A percentile compares a stretch with the other conserved stretches of the same genome.
Conservation (phyloP, 2,113 vertebrate genomes). For the Odocoileus hemionus region DNA sequence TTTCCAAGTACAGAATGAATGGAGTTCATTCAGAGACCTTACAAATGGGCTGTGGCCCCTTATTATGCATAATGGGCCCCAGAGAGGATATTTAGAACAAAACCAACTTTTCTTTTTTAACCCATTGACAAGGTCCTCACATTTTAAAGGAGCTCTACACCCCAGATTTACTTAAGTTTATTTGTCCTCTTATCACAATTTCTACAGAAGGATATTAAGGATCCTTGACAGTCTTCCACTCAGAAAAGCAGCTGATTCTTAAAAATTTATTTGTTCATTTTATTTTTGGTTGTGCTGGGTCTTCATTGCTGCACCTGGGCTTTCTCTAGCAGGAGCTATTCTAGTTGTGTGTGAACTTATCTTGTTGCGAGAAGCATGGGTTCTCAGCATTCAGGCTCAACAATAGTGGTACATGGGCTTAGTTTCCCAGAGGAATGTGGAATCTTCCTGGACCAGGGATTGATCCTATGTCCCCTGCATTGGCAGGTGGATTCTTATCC, state of each 20-base stretch:
- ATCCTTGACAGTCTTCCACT: neutral
- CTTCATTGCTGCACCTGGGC: neutral
- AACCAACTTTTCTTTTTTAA: conserved; percentile 69
- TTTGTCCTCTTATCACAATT: neutral
- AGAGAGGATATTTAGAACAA: conserved; percentile 82
- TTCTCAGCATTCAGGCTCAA: neutral
- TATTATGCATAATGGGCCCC: conserved; percentile 85
- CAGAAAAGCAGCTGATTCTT: neutral
- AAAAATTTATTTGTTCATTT: neutral
- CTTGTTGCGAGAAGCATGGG: neutral
- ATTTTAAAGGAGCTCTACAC: neutral
- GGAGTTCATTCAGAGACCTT: conserved; percentile 88
- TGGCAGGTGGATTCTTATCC: neutral
- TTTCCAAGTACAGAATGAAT: conserved; percentile 92
- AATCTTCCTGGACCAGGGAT: neutral
- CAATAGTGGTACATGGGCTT: neutral
- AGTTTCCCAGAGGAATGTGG: neutral
- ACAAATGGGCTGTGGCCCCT: conserved; percentile 81
- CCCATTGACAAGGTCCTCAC: neutral
- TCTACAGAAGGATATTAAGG: neutral
- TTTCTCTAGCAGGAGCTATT: neutral
- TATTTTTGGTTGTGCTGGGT: neutral
- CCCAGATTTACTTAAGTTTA: neutral
- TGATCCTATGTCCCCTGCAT: neutral
- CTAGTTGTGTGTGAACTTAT: neutral